These are phyloP conservation scores for Diarsia mendica DNA, from an alignment of 2,888 invertebrate species.

Conservation along the genomic window DNA sequence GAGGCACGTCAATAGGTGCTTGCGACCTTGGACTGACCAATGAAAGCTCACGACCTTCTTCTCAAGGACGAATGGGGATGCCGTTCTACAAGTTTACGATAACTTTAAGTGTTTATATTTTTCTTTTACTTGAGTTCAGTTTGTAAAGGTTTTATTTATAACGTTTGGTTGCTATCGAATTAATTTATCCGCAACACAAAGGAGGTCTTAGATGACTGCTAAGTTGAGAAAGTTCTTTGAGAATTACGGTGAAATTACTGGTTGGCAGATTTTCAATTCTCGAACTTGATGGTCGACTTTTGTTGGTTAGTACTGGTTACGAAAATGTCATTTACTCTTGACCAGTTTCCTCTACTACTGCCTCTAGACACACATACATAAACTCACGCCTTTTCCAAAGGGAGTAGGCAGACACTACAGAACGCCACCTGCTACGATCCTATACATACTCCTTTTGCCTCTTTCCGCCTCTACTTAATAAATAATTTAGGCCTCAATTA, in stretches of 20 bases:
- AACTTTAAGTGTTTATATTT: constrained; percentile 45
- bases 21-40: constrained; percentile 59
- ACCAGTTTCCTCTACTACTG: too few relatives aligned
- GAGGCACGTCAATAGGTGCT: constrained; percentile 29
- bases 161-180: constrained; percentile 4
- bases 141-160: not conserved
- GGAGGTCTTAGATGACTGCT: not conserved
- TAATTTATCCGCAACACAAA: not conserved
- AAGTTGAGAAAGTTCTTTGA: not conserved
- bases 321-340: not conserved
- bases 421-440: too few relatives aligned
- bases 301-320: not conserved
- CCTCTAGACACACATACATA: too few relatives aligned
- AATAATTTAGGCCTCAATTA: too few relatives aligned
- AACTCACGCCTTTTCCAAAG: too few relatives aligned
- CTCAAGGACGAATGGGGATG: constrained; percentile 53
- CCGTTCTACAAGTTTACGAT: constrained; percentile 52
- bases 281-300: too few relatives aligned
- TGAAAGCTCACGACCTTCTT: constrained; percentile 59
- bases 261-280: not conserved
- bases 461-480: too few relatives aligned
- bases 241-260: not conserved
- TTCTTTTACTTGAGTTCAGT: constrained; percentile 16
- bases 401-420: too few relatives aligned
- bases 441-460: too few relatives aligned